Base-by-base conservation (phyloP, 2,113 vertebrate species). In the Probosciger aterrimus region DNA sequence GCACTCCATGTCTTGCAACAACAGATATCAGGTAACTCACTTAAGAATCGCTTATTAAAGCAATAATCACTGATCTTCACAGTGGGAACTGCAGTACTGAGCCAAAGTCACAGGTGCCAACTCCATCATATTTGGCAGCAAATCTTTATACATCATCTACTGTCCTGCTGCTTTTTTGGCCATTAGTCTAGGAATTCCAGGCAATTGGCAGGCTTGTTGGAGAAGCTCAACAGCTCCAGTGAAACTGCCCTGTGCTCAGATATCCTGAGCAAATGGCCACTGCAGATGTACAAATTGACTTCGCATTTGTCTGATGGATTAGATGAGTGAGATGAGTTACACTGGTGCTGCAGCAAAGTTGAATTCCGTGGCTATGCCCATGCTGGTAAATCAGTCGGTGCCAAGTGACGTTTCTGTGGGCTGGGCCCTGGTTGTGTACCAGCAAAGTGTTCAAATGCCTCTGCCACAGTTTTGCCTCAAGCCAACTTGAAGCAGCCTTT, bases 11-110 rank as follows among this genome's bases (percentile, higher is more conserved):
- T 95, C 70, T 90, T 96, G 88, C 95, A 96, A 96, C 91, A 96
- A 96, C 88, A 97, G 89, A 86, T 97, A 97, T 97, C 98, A 96
- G 88, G 93, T 97, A 95, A 95, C 96, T 97, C 97, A 97, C 97
- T 97, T 97, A 96, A 97, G 96, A 97, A 97, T 94, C 95, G 92
- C 97, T 92, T 97, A 95, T 82, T 96, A 73, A 95, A 75, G 96
- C 93, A 96, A 86, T 96, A 97, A 96, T 97, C 97, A 96, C 95
- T 97, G 97, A 98, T 98, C 97, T 97, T 96, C 96, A 90, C 96
- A 97, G 97, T 96, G 96, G 91, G 97, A 95, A 22, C 95, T 95
- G 95, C 88, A 43, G 62, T 47, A 74, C 70, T 90, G 85, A 90
- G 94, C 97, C 93, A 85, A 95, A 82, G 57, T 79, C 88, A 93